These are phyloP conservation scores for Drosophila watanabei DNA, from an alignment of 1,140 invertebrate species.

Conservation along the genomic window DNA sequence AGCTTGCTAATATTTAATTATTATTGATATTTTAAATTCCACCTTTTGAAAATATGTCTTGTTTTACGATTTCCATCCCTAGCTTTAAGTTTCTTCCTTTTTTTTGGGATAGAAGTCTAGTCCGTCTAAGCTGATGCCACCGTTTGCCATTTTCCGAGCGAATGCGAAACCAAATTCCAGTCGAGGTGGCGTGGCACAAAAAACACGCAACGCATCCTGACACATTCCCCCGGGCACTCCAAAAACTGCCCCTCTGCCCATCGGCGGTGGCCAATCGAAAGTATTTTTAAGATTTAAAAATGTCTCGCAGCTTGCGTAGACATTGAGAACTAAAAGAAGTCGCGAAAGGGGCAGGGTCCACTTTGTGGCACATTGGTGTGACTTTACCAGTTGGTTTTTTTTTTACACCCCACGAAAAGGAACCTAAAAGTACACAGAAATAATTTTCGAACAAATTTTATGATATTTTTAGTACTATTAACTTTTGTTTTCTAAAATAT, in stretches of 20 bases:
- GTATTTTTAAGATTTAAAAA: constrained; percentile 73
- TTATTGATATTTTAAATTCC: neutral
- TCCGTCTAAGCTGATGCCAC: constrained; percentile 24
- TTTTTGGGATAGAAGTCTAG: constrained; percentile 26
- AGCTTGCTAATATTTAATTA: neutral
- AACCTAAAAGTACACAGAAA: neutral
- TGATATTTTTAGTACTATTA: no score
- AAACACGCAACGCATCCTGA: constrained; percentile 74
- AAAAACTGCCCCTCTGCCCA: neutral
- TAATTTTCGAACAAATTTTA: neutral
- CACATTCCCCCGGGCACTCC: constrained; percentile 28
- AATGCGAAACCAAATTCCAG: constrained; percentile 80
- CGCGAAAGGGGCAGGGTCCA: constrained; percentile 28
- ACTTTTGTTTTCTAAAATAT: neutral
- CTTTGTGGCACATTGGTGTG: constrained; percentile 65
- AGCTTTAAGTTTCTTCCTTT: neutral
- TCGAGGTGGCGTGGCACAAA: constrained; percentile 58
- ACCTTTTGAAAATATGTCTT: neutral
- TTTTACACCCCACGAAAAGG: neutral
- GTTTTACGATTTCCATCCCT: constrained; percentile 7
- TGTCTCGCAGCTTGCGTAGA: constrained; percentile 46
- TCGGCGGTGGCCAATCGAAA: constrained; percentile 35
- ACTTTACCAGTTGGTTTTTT: constrained; percentile 47
- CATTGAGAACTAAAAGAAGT: constrained; percentile 33
- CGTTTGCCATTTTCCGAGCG: constrained; percentile 69